phyloP scores from a whole-genome alignment of 2,113 vertebrate species.

The Haemorhous mexicanus region DNA sequence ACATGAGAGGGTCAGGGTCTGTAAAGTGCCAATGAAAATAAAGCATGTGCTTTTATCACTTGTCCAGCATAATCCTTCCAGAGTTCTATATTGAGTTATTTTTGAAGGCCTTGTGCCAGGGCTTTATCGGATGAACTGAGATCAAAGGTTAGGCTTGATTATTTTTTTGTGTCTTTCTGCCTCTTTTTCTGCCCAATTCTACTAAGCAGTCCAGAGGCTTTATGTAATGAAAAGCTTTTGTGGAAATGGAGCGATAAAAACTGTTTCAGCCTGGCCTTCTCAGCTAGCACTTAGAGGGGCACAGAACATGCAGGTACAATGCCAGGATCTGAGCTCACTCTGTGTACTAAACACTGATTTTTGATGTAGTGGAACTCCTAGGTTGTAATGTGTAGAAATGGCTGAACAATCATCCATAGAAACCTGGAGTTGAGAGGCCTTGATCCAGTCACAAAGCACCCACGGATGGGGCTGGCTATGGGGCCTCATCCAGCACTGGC shows the following conservation, averaged over 20 bases:
- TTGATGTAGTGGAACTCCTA: not conserved
- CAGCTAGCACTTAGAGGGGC: not conserved
- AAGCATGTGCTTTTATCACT: conserved; percentile 31
- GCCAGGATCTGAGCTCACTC: not conserved
- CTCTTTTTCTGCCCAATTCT: not conserved
- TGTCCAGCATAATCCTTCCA: conserved; percentile 1
- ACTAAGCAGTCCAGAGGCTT: not conserved
- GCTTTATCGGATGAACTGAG: conserved; percentile 37
- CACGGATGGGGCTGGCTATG: not conserved
- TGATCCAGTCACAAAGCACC: not conserved
- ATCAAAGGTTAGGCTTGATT: conserved; percentile 35
- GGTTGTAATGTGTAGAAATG: not conserved
- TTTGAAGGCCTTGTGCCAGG: conserved; percentile 15
- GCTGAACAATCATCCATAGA: not conserved
- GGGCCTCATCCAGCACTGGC: not conserved
- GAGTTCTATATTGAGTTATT: not conserved
- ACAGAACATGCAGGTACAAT: rapidly evolving
- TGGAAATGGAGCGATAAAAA: not conserved
- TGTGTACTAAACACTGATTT: not conserved
- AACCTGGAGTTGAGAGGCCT: not conserved
- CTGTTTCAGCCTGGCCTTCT: not conserved
- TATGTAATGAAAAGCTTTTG: not conserved
- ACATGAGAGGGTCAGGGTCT: not conserved
- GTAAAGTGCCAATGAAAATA: conserved; percentile 14
- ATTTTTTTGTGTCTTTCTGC: not conserved